These are phyloP conservation scores for Aurelia aurita complex sp. Pacific DNA, from an alignment of 30 jellyfish, hydroid and myxozoan genomes.

Conservation along the genomic window DNA sequence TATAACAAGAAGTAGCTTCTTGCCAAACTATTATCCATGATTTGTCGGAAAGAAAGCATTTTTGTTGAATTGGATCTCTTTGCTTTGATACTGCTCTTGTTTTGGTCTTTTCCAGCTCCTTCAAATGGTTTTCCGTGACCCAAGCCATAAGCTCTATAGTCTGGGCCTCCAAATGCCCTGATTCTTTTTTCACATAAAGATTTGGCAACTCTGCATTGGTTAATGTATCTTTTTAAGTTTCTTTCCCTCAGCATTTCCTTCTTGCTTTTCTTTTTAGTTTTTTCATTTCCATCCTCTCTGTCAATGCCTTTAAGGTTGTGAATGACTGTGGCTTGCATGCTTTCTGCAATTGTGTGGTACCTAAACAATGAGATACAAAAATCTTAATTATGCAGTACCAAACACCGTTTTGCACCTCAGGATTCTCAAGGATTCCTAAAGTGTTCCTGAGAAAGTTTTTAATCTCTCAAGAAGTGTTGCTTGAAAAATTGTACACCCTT, in stretches of 20 bases:
- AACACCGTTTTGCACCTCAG: too few relatives aligned
- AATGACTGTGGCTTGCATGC: constrained; percentile 98
- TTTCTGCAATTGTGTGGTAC: constrained; percentile 98
- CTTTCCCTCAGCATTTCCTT: constrained; percentile 90
- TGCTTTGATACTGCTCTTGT: constrained; percentile 21
- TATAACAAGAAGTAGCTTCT: constrained; percentile 86
- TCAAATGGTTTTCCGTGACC: constrained; percentile 94
- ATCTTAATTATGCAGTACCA: too few relatives aligned
- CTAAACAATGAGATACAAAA: constrained; percentile 21
- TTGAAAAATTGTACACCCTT: too few relatives aligned
- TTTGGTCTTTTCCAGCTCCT: constrained; percentile 65
- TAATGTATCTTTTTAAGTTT: constrained; percentile 85
- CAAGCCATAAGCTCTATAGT: constrained; percentile 91
- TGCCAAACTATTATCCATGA: constrained; percentile 94
- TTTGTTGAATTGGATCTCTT: constrained; percentile 72
- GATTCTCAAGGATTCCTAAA: too few relatives aligned
- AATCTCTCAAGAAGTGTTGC: too few relatives aligned
- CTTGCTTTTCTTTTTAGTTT: constrained; percentile 71
- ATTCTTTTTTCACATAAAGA: constrained; percentile 93
- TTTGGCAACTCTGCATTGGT: constrained; percentile 98
- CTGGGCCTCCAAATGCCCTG: constrained; percentile 96
- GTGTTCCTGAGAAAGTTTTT: too few relatives aligned
- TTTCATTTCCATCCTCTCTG: constrained; percentile 75
- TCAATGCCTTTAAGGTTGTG: constrained; percentile 87
- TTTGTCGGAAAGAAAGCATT: constrained; percentile 84